A percentile compares a stretch with the other conserved stretches of the same genome.
phyloP scores from a whole-genome alignment of 2,797 vertebrate species.

The Cirrhinus mrigala region DNA sequence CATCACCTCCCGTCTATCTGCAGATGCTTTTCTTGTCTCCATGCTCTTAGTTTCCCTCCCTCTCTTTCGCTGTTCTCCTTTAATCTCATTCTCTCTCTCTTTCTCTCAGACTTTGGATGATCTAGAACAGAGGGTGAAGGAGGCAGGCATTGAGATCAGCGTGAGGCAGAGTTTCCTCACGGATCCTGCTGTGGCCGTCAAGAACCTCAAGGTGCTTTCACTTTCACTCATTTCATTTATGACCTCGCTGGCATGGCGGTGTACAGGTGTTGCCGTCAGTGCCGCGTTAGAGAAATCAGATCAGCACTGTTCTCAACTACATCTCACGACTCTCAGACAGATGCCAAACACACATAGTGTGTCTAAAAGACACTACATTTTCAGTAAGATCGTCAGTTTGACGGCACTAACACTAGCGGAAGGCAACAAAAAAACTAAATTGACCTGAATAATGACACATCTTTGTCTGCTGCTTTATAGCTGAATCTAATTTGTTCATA shows the following conservation, averaged over 20 bases:
- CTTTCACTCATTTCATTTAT: constrained; percentile 9
- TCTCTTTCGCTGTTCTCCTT: background rate
- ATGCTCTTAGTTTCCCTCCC: background rate
- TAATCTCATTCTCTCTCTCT: constrained; percentile 29
- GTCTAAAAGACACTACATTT: background rate
- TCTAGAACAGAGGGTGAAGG: constrained; percentile 90
- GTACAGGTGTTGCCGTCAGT: constrained; percentile 44
- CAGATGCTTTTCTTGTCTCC: constrained; percentile 25
- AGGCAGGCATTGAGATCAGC: constrained; percentile 94
- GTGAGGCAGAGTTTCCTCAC: constrained; percentile 97
- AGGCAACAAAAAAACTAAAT: background rate
- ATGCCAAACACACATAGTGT: background rate
- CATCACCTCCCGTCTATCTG: background rate
- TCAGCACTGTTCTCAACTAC: constrained; percentile 10
- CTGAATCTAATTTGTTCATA: background rate
- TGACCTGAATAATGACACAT: background rate
- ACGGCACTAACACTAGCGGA: background rate
- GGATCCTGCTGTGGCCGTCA: constrained; percentile 92
- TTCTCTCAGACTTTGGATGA: constrained; percentile 90
- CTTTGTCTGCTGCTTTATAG: background rate
- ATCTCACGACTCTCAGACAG: constrained; percentile 33
- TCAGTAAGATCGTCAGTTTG: background rate
- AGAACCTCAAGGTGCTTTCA: constrained; percentile 91
- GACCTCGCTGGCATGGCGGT: constrained; percentile 59
- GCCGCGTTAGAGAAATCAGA: constrained; percentile 37